Conservation (phyloP, 2,797 vertebrate genomes). For the Brachyrhaphis roseni region DNA sequence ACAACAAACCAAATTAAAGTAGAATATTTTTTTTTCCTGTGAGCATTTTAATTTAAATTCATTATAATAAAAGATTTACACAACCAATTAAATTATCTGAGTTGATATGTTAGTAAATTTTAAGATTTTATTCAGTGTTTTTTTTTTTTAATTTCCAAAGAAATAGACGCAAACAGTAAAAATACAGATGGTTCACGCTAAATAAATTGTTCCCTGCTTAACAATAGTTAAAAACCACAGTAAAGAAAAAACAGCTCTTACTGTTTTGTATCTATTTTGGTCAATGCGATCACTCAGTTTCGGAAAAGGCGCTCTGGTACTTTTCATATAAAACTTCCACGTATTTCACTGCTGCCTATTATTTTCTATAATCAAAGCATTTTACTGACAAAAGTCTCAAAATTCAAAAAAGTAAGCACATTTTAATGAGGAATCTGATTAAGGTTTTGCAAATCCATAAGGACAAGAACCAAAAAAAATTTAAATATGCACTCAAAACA, state of each 20-base stretch:
- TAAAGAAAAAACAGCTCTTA: neutral
- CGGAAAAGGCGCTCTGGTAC: neutral
- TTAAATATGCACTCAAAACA: neutral
- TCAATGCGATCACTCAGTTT: neutral
- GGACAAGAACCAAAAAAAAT: neutral
- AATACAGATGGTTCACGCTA: neutral
- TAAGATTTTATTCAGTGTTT: neutral
- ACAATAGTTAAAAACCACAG: neutral
- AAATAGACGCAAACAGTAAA: neutral
- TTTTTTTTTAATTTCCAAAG: neutral
- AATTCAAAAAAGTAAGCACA: neutral
- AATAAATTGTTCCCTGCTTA: neutral
- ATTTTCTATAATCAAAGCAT: neutral
- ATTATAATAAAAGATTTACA: neutral
- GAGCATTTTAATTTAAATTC: neutral
- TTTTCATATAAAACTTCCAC: neutral
- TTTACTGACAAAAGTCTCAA: neutral
- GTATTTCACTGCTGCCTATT: neutral
- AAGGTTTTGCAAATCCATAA: neutral
- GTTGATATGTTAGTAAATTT: neutral
- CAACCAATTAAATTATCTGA: neutral
- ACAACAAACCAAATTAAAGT: neutral
- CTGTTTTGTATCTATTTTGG: neutral
- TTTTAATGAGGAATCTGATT: neutral
- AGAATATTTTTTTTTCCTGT: neutral